A percentile compares a stretch with the other conserved stretches of the same genome.
Conservation (phyloP, 2,888 invertebrate species). For the Xestia ashworthii region DNA sequence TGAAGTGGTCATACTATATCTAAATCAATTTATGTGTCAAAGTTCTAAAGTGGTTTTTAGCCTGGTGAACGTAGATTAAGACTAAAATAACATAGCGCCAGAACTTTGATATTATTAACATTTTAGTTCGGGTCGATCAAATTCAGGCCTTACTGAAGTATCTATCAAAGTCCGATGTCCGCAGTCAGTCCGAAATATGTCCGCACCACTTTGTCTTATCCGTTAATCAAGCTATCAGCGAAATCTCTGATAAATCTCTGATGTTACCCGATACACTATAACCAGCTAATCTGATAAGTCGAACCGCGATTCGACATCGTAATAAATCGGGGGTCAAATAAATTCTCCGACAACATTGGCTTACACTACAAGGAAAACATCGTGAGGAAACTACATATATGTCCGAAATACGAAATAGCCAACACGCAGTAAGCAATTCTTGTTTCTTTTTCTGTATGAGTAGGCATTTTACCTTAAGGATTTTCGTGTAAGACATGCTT, state of each 20-base stretch:
- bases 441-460: slow-evolving; percentile 6
- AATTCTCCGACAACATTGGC: slow-evolving; percentile 13
- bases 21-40: too few relatives aligned
- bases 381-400: slow-evolving; percentile 10
- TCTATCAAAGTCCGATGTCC: background rate
- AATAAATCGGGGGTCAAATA: slow-evolving; percentile 37
- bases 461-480: background rate
- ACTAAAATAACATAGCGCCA: too few relatives aligned
- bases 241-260: slow-evolving; percentile 8
- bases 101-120: too few relatives aligned
- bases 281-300: slow-evolving; percentile 25
- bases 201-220: background rate
- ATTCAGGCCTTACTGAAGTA: background rate
- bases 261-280: slow-evolving; percentile 10
- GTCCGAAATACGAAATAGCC: background rate
- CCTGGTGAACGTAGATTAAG: too few relatives aligned
- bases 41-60: too few relatives aligned
- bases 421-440: slow-evolving; percentile 1
- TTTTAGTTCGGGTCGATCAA: too few relatives aligned
- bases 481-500: background rate
- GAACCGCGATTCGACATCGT: slow-evolving; percentile 12
- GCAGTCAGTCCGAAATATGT: background rate
- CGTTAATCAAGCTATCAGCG: background rate
- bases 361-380: slow-evolving; percentile 27
- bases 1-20: too few relatives aligned